A percentile compares a stretch with the other conserved stretches of the same genome.
phyloP scores from a whole-genome alignment of 2,888 invertebrate genomes.

The Nymphalis polychloros region DNA sequence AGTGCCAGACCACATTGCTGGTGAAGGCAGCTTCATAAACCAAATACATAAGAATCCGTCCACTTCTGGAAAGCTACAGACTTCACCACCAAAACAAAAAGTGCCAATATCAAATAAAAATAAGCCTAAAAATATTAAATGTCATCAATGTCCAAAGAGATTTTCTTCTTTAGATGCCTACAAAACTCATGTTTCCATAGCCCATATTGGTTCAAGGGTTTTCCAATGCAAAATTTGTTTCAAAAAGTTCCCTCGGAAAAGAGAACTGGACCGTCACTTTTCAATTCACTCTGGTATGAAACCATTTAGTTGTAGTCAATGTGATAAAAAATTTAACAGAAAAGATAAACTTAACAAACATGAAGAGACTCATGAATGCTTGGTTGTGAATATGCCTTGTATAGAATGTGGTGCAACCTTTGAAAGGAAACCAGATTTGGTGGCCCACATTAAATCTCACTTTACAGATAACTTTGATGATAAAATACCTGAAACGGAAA shows the following conservation, averaged over 20 bases:
- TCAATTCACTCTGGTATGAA: constrained; percentile 85
- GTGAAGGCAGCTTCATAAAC: constrained; percentile 72
- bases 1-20: constrained; percentile 78
- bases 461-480: constrained; percentile 76
- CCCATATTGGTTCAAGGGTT: constrained; percentile 79
- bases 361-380: constrained; percentile 84
- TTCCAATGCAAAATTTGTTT: constrained; percentile 85
- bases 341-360: constrained; percentile 87
- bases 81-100: constrained; percentile 65
- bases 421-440: constrained; percentile 81
- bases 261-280: constrained; percentile 86
- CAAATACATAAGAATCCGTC: constrained; percentile 64
- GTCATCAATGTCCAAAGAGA: constrained; percentile 77
- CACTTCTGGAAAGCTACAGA: constrained; percentile 55
- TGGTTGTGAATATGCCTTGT: constrained; percentile 83
- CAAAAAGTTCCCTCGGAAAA: constrained; percentile 85
- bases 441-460: constrained; percentile 83
- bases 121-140: constrained; percentile 76
- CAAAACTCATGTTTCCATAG: constrained; percentile 78
- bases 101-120: constrained; percentile 59
- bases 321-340: constrained; percentile 85
- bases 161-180: constrained; percentile 78
- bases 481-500: constrained; percentile 59
- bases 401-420: constrained; percentile 83
- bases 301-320: constrained; percentile 85